Conservation (phyloP, 2,113 vertebrate genomes). For the Alethe castanea region DNA sequence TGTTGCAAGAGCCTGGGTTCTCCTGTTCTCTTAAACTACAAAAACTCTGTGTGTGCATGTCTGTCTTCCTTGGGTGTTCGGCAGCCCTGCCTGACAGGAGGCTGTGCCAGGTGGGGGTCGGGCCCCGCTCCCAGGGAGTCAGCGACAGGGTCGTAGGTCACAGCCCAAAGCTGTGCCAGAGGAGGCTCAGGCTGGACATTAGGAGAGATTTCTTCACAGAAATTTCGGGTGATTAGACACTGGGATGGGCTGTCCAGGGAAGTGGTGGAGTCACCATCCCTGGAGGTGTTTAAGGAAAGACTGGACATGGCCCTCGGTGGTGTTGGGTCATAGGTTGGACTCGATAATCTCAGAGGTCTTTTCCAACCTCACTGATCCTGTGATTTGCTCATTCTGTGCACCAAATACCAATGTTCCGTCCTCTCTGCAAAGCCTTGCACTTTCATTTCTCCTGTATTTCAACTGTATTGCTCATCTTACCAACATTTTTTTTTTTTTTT, state of each 20-base stretch:
- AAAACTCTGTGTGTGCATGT: background rate
- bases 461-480: background rate
- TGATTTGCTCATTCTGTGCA: background rate
- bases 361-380: background rate
- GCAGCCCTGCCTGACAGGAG: background rate
- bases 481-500: too few species aligned
- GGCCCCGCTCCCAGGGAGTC: background rate
- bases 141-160: background rate
- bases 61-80: background rate
- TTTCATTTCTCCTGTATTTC: background rate
- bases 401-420: background rate
- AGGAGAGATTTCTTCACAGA: background rate
- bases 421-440: background rate
- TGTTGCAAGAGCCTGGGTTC: rapidly evolving
- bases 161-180: background rate
- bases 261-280: rapidly evolving
- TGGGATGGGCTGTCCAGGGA: background rate
- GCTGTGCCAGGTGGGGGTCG: background rate
- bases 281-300: background rate
- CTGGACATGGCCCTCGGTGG: rapidly evolving
- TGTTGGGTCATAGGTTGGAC: background rate
- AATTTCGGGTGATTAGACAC: too few species aligned
- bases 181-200: background rate
- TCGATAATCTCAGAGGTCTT: background rate
- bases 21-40: rapidly evolving